These are phyloP conservation scores for Platorchestia sp. DNA, from an alignment of 1,140 invertebrate genomes.

Conservation along the genomic window DNA sequence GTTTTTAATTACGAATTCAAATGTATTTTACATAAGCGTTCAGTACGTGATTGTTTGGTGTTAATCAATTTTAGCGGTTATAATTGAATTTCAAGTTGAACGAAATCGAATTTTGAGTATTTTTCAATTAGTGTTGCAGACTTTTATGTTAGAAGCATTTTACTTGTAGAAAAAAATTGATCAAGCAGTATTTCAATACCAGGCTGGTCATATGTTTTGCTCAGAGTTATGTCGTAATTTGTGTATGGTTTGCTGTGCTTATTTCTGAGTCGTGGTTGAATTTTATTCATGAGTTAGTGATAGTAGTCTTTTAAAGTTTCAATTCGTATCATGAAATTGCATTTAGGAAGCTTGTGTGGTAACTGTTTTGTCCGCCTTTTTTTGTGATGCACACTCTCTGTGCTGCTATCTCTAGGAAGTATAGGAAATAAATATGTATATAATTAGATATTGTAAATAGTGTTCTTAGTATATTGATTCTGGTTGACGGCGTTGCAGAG, in stretches of 20 bases:
- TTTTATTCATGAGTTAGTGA: neutral
- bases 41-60: neutral
- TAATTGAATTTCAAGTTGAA: neutral
- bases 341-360: constrained; percentile 36
- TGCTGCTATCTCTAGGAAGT: constrained; percentile 19
- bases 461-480: neutral
- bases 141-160: neutral
- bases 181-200: neutral
- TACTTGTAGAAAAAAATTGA: neutral
- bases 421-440: constrained; percentile 23
- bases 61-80: neutral
- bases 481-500: neutral
- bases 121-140: too few relatives aligned
- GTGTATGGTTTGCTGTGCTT: neutral
- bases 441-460: constrained; percentile 52
- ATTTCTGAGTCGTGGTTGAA: neutral
- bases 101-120: neutral
- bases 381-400: constrained; percentile 36
- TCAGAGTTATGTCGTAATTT: neutral
- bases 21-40: neutral
- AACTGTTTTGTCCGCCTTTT: neutral
- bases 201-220: neutral
- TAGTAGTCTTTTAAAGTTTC: neutral
- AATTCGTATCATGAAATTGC: neutral
- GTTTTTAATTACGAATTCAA: neutral